Base-by-base conservation (phyloP, 2,797 vertebrate genomes). In the Simalia tracyae region DNA sequence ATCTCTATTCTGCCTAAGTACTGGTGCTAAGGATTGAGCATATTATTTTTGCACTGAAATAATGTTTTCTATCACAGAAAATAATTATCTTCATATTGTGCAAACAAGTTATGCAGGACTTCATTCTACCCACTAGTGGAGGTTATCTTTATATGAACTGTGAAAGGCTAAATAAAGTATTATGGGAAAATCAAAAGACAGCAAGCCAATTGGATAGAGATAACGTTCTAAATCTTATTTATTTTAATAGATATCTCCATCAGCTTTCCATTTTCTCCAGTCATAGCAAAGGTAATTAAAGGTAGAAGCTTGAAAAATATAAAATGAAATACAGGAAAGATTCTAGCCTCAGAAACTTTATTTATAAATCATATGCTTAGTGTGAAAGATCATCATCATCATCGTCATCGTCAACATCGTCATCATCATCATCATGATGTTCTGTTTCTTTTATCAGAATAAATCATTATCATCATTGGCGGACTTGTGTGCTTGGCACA, bases 401-500 rank as follows among this genome's bases (percentile, higher is more conserved):
- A 54, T 6, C 50, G 3, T 4, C 42, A 46, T 19, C 17, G 36
- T 36, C 36, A 95, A 4, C 50, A 50, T 4, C 42, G 24, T 42
- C 17, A 42, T 76, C 36, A 95, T 96, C 95, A 92, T 91, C 91
- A 95, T 95, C 22, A 91, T 95, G 93, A 94, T 91, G 92, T 93
- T 94, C n/a, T 61, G 50, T 93, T 91, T 95, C 90, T 97, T 97
- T 96, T 95, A 94, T 96, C 92, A 90, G 94, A 96, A 96, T 96
- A 97, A 97, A 97, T 96, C 92, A 94, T 92, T 87, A 88, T 95
- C 95, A 96, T 96, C 94, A 95, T 92, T 92, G 96, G 92, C 84
- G 97, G 95, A 94, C 90, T 96, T 92, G 90, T 95, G 66, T 87
- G 88, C 93, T 96, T 92, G 94, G 86, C 95, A 95, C 91, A 88